Evolutionary conservation across 30 jellyfish, hydroid and myxozoan species (phyloP), one percentile per base, ranked within the genome.

Genomic region (Mastigias papua): DNA sequence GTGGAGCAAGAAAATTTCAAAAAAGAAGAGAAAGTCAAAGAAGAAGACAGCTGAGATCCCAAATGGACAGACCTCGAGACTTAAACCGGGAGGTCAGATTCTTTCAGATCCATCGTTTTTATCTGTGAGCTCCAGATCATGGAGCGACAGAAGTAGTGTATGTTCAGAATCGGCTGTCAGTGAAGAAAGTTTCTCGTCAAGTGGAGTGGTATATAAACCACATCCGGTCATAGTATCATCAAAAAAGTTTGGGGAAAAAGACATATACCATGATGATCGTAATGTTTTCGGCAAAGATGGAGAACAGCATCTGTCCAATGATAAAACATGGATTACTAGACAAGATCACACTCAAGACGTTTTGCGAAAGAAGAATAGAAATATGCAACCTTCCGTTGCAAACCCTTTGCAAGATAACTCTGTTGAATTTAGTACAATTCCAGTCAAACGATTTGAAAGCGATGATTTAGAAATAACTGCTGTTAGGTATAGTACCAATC

Each of bases 121-220:
- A 46, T 51, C 67, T 23, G 80, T 34, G 34, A 34, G 37, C 25
- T 21, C 72, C 6, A 62, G 69, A 21, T 0, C 74, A 9, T 13
- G 71, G 48, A 37, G 78, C 22, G 69, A 19, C 8, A 61, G 68
- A 21, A 64, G 30, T 31, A 79, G 90, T 46, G 11, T 61, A 16
- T 61, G 90, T 72, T 79, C 90, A 6, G 90, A 79, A 11, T 79
- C 90, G 60, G 46, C 90, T 5, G 19, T 35, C 51, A 64, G 80
- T 63, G 69, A 66, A 8, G 90, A 64, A n/a, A 63, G 33, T 35
- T 72, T 20, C 69, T 72, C 83, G 1, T 34, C 82, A 42, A 13
- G 29, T 50, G 74, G 73, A 21, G 54, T 27, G 49, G 49, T 48
- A 19, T 22, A 4, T 32, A 51, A 25, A 11, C 54, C 50, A 49